A percentile compares a stretch with the other conserved stretches of the same genome.
Evolutionary conservation across 2,888 invertebrate genomes (phyloP).

Genomic region (Lasius fuliginosus): DNA sequence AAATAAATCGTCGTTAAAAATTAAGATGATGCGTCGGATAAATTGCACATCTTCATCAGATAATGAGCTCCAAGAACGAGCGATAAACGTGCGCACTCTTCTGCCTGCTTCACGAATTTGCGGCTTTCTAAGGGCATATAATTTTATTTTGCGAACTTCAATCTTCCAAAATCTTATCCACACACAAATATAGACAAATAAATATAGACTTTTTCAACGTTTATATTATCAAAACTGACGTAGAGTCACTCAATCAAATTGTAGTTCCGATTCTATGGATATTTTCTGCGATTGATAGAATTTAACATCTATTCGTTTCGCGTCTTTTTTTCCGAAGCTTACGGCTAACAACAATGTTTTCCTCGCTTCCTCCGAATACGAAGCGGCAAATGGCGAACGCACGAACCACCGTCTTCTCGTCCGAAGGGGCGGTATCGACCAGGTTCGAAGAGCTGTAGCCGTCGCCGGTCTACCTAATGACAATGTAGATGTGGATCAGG

Average conservation of each 20-base stretch:
- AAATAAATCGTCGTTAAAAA: conserved; percentile 28
- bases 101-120: background rate
- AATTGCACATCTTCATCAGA: conserved; percentile 7
- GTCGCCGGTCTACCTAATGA: conserved; percentile 81
- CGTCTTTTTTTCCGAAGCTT: conserved; percentile 12
- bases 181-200: background rate
- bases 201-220: background rate
- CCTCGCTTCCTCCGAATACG: conserved; percentile 57
- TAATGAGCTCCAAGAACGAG: conserved; percentile 9
- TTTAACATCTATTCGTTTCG: background rate
- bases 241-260: background rate
- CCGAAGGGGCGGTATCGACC: conserved; percentile 49
- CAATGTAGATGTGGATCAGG: conserved; percentile 83
- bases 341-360: conserved; percentile 46
- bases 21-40: conserved; percentile 22
- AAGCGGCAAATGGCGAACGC: conserved; percentile 63
- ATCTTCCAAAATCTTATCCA: background rate
- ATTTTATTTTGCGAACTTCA: background rate
- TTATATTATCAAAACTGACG: background rate
- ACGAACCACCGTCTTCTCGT: conserved; percentile 58
- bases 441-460: conserved; percentile 67
- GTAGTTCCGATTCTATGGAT: background rate
- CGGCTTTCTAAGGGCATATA: background rate
- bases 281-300: background rate
- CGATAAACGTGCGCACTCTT: conserved; percentile 4